A percentile compares a stretch with the other conserved stretches of the same genome.
Evolutionary conservation across 2,113 vertebrate genomes (phyloP).

Genomic region (Ciconia maguari): DNA sequence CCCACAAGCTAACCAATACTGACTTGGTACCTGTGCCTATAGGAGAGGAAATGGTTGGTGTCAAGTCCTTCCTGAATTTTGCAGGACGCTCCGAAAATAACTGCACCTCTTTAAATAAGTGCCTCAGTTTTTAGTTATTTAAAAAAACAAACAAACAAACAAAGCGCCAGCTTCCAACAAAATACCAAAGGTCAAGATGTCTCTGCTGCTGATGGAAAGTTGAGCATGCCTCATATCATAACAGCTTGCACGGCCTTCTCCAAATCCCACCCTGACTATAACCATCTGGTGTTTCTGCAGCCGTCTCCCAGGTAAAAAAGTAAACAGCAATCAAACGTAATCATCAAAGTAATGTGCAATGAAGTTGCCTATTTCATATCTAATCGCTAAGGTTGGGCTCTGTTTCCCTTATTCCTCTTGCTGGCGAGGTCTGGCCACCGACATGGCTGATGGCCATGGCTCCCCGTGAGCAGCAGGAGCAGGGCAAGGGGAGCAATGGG

Average conservation of each 20-base stretch:
- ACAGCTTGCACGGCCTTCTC: not conserved
- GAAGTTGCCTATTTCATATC: constrained; percentile 43
- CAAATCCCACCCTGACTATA: not conserved
- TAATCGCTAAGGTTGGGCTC: not conserved
- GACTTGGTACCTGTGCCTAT: too few species aligned
- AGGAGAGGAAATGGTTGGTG: not conserved
- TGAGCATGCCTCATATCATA: not conserved
- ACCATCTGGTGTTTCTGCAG: constrained; percentile 13
- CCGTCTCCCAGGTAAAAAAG: not conserved
- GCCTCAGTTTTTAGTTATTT: not conserved
- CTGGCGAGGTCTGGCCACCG: fast-evolving
- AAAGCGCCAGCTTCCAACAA: not conserved
- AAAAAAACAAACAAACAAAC: not conserved
- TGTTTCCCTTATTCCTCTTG: not conserved
- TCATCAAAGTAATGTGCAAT: constrained; percentile 8
- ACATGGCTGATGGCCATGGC: not conserved
- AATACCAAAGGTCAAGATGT: constrained; percentile 3
- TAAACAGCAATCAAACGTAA: constrained; percentile 29
- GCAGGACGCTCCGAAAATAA: not conserved
- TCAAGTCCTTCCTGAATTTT: not conserved
- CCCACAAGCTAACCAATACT: not conserved
- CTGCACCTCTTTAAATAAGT: not conserved
- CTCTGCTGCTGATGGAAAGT: not conserved
- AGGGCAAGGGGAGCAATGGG: fast-evolving
- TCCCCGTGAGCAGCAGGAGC: not conserved